These are phyloP conservation scores for Desmophyllum pertusum DNA, from an alignment of 92 coral and sea anemone genomes.

Conservation along the genomic window DNA sequence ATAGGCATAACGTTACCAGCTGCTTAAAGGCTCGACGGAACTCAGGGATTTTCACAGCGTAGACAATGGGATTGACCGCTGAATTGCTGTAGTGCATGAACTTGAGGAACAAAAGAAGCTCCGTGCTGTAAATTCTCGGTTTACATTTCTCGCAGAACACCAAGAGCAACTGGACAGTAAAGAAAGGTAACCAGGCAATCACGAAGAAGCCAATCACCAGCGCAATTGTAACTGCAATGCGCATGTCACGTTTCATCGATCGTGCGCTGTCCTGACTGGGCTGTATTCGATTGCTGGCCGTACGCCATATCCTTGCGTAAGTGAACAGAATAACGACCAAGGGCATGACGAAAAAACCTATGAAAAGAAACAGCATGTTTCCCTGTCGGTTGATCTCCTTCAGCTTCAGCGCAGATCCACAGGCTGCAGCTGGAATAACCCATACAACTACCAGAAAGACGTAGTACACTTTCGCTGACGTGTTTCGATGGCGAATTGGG, in stretches of 20 bases:
- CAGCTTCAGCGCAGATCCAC: slow-evolving; percentile 49
- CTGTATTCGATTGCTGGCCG: slow-evolving; percentile 74
- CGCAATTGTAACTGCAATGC: slow-evolving; percentile 90
- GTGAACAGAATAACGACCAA: slow-evolving; percentile 75
- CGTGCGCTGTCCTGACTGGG: slow-evolving; percentile 57
- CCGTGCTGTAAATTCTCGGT: slow-evolving; percentile 44
- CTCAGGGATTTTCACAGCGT: slow-evolving; percentile 92
- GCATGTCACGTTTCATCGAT: slow-evolving; percentile 88
- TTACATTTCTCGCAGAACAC: slow-evolving; percentile 54
- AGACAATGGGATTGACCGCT: slow-evolving; percentile 84
- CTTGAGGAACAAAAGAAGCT: slow-evolving; percentile 65
- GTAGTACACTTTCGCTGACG: slow-evolving; percentile 62
- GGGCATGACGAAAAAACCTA: slow-evolving; percentile 73
- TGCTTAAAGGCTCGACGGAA: slow-evolving; percentile 89
- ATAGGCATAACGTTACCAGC: slow-evolving; percentile 72
- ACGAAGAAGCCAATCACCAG: slow-evolving; percentile 82
- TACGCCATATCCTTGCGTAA: slow-evolving; percentile 80
- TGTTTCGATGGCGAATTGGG: slow-evolving; percentile 89
- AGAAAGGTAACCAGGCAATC: slow-evolving; percentile 89
- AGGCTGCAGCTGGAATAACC: slow-evolving; percentile 74
- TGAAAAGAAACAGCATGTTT: slow-evolving; percentile 71
- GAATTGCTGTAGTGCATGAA: slow-evolving; percentile 88
- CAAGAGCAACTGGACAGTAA: slow-evolving; percentile 65
- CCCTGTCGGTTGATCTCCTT: slow-evolving; percentile 44
- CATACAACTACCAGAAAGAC: slow-evolving; percentile 68